phyloP scores from a whole-genome alignment of 1,140 invertebrate species.

The Drosophila mojavensis region DNA sequence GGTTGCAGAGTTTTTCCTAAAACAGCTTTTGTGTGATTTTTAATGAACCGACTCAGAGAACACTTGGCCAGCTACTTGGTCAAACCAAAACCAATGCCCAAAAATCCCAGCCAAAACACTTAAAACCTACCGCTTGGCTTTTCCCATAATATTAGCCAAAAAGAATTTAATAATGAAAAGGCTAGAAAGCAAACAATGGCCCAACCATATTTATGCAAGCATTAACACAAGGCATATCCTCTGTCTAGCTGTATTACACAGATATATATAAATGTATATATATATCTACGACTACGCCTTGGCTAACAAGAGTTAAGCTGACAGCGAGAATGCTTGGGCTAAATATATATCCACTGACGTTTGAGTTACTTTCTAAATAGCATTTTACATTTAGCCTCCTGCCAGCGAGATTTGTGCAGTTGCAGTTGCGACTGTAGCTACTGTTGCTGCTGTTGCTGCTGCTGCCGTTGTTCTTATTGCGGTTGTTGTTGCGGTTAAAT shows the following conservation, averaged over 20 bases:
- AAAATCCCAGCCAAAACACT: slow-evolving; percentile 47
- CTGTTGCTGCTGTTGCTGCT: slow-evolving; percentile 30
- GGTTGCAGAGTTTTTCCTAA: slow-evolving; percentile 31
- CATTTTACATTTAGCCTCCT: slow-evolving; percentile 49
- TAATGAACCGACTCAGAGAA: slow-evolving; percentile 75
- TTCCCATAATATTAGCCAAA: slow-evolving; percentile 45
- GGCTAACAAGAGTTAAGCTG: slow-evolving; percentile 69
- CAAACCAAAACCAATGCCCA: slow-evolving; percentile 28
- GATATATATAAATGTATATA: slow-evolving; percentile 67
- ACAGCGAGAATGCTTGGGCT: slow-evolving; percentile 49
- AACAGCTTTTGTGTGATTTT: slow-evolving; percentile 61
- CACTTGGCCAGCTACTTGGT: slow-evolving; percentile 38
- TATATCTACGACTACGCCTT: slow-evolving; percentile 21
- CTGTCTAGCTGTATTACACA: no score
- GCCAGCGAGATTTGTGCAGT: slow-evolving; percentile 45
- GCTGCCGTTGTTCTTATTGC: slow-evolving; percentile 77
- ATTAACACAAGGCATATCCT: no score
- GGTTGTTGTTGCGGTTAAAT: slow-evolving; percentile 79
- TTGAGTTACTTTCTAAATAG: slow-evolving; percentile 78
- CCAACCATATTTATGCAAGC: no score
- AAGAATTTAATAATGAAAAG: background rate
- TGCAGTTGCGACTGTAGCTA: slow-evolving; percentile 8
- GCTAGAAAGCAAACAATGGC: background rate
- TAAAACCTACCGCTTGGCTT: slow-evolving; percentile 61
- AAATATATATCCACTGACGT: slow-evolving; percentile 29